Conservation (phyloP, 2,888 invertebrate species). For the Clostera curtula region DNA sequence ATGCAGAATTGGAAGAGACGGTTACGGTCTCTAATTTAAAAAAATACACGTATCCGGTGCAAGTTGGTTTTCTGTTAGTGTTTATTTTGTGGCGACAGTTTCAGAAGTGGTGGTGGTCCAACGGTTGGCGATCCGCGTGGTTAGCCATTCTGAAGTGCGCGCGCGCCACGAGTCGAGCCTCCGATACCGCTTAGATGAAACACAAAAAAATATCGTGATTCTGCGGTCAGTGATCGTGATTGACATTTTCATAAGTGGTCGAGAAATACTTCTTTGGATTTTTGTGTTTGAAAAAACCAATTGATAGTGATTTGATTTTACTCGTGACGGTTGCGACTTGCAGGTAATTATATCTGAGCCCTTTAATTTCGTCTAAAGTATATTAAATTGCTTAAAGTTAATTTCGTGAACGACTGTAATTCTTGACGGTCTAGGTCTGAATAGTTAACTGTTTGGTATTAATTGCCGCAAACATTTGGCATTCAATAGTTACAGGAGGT, state of each 20-base stretch:
- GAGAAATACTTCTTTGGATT: conserved; percentile 31
- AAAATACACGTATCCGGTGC: too few relatives aligned
- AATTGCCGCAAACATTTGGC: conserved; percentile 15
- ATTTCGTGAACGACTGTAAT: conserved; percentile 8
- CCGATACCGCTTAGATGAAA: conserved; percentile 19
- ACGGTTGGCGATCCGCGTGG: conserved; percentile 45
- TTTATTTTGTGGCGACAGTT: background rate
- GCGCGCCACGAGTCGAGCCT: conserved; percentile 28
- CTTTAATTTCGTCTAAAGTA: conserved; percentile 1
- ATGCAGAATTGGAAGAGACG: too few relatives aligned
- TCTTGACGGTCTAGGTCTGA: too few relatives aligned
- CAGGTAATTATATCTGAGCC: conserved; percentile 9
- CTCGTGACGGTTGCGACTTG: background rate
- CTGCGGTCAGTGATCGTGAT: conserved; percentile 24
- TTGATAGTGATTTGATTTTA: conserved; percentile 23
- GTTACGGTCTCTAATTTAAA: too few relatives aligned
- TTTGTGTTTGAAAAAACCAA: conserved; percentile 31
- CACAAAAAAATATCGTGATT: conserved; percentile 15
- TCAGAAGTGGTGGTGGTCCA: conserved; percentile 35
- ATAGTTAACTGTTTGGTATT: too few relatives aligned
- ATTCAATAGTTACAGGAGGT: conserved; percentile 11
- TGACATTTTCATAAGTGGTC: conserved; percentile 16
- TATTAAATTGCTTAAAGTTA: conserved; percentile 10
- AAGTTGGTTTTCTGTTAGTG: too few relatives aligned
- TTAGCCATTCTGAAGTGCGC: conserved; percentile 42